Evolutionary conservation across 1,140 invertebrate genomes (phyloP).

Genomic region (Drosophila pseudoobscura): DNA sequence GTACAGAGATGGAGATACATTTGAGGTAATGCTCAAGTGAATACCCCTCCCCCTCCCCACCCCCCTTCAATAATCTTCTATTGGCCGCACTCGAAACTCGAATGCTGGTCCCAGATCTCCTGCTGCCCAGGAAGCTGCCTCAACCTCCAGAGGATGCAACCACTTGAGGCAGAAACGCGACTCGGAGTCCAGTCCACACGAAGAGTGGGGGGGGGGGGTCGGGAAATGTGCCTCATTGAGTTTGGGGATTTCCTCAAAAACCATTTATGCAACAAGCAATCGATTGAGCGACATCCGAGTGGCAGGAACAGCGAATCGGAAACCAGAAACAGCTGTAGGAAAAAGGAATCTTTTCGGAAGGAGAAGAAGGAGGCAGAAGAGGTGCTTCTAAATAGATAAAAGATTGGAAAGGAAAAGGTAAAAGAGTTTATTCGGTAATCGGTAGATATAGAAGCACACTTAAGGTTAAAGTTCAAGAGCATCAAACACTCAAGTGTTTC

Average conservation of each 20-base stretch:
- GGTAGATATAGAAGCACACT: too few relatives aligned
- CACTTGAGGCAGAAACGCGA: constrained; percentile 44
- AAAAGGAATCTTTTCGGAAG: too few relatives aligned
- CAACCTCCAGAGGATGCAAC: constrained; percentile 54
- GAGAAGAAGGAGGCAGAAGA: too few relatives aligned
- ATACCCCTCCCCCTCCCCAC: neutral
- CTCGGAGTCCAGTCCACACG: neutral
- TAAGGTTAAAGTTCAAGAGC: too few relatives aligned
- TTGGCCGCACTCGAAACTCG: constrained; percentile 30
- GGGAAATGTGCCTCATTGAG: constrained; percentile 52
- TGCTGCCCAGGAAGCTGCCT: constrained; percentile 22
- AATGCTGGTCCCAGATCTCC: neutral
- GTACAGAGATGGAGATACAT: neutral
- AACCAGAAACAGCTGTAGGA: constrained; percentile 14
- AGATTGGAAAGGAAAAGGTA: too few relatives aligned
- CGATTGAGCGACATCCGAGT: constrained; percentile 9
- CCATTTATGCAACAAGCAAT: constrained; percentile 32
- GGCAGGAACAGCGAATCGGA: neutral
- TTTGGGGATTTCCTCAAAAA: constrained; percentile 29
- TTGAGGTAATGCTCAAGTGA: constrained; percentile 26
- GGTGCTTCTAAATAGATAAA: too few relatives aligned
- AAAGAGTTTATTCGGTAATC: too few relatives aligned
- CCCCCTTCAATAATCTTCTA: constrained; percentile 13
- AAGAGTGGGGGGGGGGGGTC: too few relatives aligned
- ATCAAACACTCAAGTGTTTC: too few relatives aligned